Evolutionary conservation across 92 coral and sea anemone species (phyloP).

Genomic region (Porites rus): DNA sequence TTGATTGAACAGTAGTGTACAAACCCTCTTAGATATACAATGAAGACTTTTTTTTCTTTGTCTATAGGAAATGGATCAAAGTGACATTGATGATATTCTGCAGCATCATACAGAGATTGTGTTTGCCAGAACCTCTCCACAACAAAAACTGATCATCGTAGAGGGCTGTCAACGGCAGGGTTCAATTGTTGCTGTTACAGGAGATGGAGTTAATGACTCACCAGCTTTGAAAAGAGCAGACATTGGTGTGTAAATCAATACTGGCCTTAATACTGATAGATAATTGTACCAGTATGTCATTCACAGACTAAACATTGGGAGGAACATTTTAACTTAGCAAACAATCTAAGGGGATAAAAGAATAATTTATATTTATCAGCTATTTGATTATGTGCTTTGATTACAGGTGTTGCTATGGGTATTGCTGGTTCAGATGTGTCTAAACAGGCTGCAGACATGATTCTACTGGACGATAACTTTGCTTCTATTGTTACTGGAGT

Average conservation of each 20-base stretch:
- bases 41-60: neutral
- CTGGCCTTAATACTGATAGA: neutral
- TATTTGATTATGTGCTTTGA: neutral
- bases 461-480: slow-evolving; percentile 96
- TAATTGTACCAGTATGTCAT: too few relatives aligned
- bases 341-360: neutral
- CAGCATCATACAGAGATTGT: slow-evolving; percentile 93
- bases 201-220: slow-evolving; percentile 99
- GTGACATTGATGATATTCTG: slow-evolving; percentile 69
- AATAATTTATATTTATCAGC: neutral
- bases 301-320: too few relatives aligned
- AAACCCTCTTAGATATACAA: too few relatives aligned
- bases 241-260: slow-evolving; percentile 72
- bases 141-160: slow-evolving; percentile 95
- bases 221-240: slow-evolving; percentile 98
- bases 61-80: neutral
- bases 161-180: slow-evolving; percentile 98
- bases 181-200: slow-evolving; percentile 99
- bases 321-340: too few relatives aligned
- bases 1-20: too few relatives aligned
- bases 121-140: slow-evolving; percentile 98
- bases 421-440: slow-evolving; percentile 99
- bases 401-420: slow-evolving; percentile 97
- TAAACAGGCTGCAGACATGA: slow-evolving; percentile 99
- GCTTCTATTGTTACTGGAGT: slow-evolving; percentile 99